Conservation (phyloP, 1,140 invertebrate species). For the Lepidostoma basale region DNA sequence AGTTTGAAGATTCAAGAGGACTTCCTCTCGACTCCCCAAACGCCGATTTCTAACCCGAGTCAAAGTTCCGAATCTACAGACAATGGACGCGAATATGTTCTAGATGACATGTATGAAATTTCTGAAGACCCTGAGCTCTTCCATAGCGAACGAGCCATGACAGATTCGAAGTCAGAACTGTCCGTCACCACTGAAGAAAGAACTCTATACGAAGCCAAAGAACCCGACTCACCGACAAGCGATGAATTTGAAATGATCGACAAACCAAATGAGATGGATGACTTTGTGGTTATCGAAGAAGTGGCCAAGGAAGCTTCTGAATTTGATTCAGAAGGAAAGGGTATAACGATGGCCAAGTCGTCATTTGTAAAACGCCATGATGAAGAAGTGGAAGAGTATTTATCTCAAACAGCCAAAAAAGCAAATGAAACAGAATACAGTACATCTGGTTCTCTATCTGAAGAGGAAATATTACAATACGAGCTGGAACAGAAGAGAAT, state of each 20-base stretch:
- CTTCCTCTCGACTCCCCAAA: conserved; percentile 61
- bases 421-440: conserved; percentile 65
- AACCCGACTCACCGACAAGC: conserved; percentile 78
- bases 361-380: conserved; percentile 68
- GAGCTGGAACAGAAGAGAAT: conserved; percentile 75
- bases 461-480: conserved; percentile 70
- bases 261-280: conserved; percentile 83
- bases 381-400: conserved; percentile 76
- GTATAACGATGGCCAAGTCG: conserved; percentile 67
- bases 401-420: conserved; percentile 60
- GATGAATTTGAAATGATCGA: conserved; percentile 90
- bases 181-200: conserved; percentile 62
- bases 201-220: conserved; percentile 60
- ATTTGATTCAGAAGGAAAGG: conserved; percentile 79
- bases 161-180: conserved; percentile 62
- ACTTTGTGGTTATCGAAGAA: conserved; percentile 86
- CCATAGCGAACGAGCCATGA: conserved; percentile 51
- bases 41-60: conserved; percentile 66
- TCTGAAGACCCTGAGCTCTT: conserved; percentile 63
- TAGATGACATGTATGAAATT: conserved; percentile 64
- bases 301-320: conserved; percentile 83
- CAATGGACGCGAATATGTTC: conserved; percentile 67
- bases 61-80: conserved; percentile 69
- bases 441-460: conserved; percentile 62
- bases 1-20: conserved; percentile 60